Conservation (phyloP, 2,113 vertebrate genomes). For the Oryzias javanicus region DNA sequence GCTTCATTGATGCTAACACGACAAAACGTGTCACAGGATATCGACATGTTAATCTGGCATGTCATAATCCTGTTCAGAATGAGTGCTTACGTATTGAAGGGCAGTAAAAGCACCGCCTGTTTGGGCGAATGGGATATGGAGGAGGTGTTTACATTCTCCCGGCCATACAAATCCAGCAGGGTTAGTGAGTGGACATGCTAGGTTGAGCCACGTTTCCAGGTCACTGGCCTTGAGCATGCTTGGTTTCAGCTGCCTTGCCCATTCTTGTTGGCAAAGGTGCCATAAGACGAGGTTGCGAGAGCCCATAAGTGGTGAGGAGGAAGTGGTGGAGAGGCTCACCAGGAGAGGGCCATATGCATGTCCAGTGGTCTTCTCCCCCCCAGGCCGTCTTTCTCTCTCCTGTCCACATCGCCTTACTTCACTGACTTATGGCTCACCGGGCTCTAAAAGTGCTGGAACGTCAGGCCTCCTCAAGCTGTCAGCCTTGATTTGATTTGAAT, state of each 20-base stretch:
- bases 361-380: conserved; percentile 55
- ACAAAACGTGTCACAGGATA: conserved; percentile 31
- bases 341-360: conserved; percentile 70
- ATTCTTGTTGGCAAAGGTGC: conserved; percentile 74
- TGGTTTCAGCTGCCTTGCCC: conserved; percentile 75
- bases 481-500: conserved; percentile 13
- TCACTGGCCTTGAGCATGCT: conserved; percentile 79
- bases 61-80: conserved; percentile 56
- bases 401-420: conserved; percentile 47
- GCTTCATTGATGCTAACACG: conserved; percentile 32
- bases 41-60: conserved; percentile 52
- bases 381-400: conserved; percentile 40
- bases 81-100: conserved; percentile 29
- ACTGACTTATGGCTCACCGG: conserved; percentile 55
- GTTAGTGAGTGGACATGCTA: conserved; percentile 69
- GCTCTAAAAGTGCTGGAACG: conserved; percentile 57
- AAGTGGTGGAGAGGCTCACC: conserved; percentile 55
- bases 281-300: conserved; percentile 59
- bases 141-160: conserved; percentile 38
- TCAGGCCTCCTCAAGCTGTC: conserved; percentile 71
- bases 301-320: conserved; percentile 59
- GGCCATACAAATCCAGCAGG: conserved; percentile 61
- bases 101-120: conserved; percentile 51
- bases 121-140: not conserved
- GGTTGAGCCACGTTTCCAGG: conserved; percentile 75